Evolutionary conservation across 2,888 invertebrate species (phyloP).

Genomic region (Callimorpha dominula): DNA sequence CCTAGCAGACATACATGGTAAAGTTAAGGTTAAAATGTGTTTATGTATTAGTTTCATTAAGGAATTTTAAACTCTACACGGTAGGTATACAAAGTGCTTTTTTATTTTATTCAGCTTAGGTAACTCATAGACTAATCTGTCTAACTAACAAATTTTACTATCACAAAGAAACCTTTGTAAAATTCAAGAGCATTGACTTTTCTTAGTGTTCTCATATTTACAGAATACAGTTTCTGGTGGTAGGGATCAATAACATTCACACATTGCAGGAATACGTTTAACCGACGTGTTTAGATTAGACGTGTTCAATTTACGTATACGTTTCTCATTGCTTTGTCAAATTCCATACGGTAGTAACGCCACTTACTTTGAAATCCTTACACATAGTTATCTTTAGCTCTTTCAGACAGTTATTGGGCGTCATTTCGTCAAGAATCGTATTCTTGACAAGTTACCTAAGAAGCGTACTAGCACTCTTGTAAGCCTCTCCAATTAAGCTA

Average conservation of each 20-base stretch:
- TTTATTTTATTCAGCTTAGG: no score
- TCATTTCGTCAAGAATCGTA: not conserved
- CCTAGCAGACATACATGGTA: no score
- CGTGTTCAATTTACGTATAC: no score
- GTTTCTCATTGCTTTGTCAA: not conserved
- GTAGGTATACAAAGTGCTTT: not conserved
- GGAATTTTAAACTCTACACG: not conserved
- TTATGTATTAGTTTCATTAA: not conserved
- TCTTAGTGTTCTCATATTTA: not conserved
- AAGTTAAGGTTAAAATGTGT: no score
- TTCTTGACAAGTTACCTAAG: not conserved
- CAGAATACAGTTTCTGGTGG: not conserved
- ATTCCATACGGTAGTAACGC: not conserved
- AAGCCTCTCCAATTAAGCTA: constrained; percentile 2
- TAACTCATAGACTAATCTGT: no score
- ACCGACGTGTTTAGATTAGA: no score
- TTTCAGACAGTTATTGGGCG: not conserved
- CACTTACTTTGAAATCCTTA: not conserved
- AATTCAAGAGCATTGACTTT: not conserved
- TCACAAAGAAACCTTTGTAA: not conserved
- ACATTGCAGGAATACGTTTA: not conserved
- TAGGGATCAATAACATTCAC: not conserved
- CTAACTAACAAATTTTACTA: no score
- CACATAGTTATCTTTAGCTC: not conserved
- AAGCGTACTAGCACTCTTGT: not conserved